Evolutionary conservation across 2,797 vertebrate species (phyloP).

Genomic region (Margarornis squamiger): DNA sequence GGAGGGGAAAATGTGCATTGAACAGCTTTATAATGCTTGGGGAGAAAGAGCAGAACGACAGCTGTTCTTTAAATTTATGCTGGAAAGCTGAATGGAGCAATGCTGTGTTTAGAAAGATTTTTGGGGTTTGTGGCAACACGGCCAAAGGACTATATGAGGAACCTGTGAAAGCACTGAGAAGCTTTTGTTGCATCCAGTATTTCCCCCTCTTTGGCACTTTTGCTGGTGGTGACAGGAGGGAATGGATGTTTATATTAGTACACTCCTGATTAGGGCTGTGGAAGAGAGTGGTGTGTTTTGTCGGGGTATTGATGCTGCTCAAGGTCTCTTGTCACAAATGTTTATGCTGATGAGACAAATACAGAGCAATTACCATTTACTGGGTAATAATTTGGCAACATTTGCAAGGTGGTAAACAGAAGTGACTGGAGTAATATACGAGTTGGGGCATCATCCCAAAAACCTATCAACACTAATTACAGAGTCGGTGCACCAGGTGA

Average conservation of each 20-base stretch:
- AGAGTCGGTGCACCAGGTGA: neutral
- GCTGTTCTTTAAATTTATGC: neutral
- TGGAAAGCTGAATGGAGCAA: neutral
- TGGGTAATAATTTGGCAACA: conserved; percentile 13
- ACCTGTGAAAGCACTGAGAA: neutral
- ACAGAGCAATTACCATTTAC: conserved; percentile 24
- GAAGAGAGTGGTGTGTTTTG: neutral
- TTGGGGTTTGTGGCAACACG: neutral
- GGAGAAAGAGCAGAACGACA: neutral
- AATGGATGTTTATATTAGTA: neutral
- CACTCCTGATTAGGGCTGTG: neutral
- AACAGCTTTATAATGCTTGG: neutral
- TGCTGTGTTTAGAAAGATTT: neutral
- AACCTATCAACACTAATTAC: neutral
- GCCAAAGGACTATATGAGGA: neutral
- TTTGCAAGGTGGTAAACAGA: conserved; percentile 16
- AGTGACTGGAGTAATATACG: conserved; percentile 12
- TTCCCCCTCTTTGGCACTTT: neutral
- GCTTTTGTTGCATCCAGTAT: neutral
- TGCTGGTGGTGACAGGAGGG: neutral
- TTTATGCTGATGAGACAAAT: conserved; percentile 42
- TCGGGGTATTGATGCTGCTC: neutral
- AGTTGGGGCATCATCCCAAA: neutral
- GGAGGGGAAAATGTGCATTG: neutral
- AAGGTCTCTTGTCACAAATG: conserved; percentile 23